phyloP scores from a whole-genome alignment of 1,140 invertebrate genomes.

The Euura lappo region DNA sequence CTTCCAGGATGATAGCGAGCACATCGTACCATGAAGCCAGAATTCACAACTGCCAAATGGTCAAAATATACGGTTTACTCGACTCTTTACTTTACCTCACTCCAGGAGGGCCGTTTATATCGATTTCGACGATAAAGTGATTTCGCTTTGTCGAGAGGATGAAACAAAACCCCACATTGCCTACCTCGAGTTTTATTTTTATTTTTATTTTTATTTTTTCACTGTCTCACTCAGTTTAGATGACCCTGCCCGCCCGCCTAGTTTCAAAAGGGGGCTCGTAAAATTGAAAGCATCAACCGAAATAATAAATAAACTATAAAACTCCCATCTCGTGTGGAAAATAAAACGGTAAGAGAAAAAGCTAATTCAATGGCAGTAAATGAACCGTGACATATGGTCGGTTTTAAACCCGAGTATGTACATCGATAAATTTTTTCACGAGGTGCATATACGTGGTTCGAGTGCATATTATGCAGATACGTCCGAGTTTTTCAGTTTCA shows the following conservation, averaged over 20 bases:
- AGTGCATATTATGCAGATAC: too few relatives aligned
- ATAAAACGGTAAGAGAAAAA: neutral
- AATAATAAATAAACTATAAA: constrained; percentile 8
- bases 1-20: too few relatives aligned
- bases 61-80: too few relatives aligned
- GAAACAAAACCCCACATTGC: neutral
- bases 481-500: too few relatives aligned
- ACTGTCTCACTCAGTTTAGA: too few relatives aligned
- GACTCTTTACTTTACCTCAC: too few relatives aligned
- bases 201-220: too few relatives aligned
- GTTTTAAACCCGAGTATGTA: neutral
- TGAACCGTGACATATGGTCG: neutral
- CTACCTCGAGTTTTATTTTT: neutral
- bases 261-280: neutral
- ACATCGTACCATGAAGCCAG: too few relatives aligned
- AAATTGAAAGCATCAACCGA: constrained; percentile 5
- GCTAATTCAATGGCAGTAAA: constrained; percentile 5
- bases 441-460: too few relatives aligned
- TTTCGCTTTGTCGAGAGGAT: neutral
- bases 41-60: too few relatives aligned
- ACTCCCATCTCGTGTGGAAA: neutral
- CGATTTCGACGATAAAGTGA: neutral
- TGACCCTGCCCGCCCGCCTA: neutral
- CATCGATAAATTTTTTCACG: neutral
- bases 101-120: neutral